These are phyloP conservation scores for Chionomys nivalis DNA, from an alignment of 2,113 vertebrate genomes.

Conservation along the genomic window DNA sequence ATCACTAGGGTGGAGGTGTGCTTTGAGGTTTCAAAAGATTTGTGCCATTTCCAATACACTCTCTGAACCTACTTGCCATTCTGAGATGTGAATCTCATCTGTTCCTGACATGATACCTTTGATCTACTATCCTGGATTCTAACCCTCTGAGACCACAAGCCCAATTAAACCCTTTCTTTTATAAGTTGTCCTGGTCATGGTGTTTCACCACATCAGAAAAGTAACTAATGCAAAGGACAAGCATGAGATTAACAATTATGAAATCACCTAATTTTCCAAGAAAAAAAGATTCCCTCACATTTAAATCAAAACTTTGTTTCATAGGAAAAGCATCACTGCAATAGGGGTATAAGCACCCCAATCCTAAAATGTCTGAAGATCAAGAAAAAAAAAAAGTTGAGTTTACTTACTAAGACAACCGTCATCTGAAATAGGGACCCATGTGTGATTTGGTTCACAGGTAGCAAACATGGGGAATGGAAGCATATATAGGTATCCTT, in stretches of 20 bases:
- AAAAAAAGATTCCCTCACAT: neutral
- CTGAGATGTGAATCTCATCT: neutral
- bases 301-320: slow-evolving; percentile 11
- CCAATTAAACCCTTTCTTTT: neutral
- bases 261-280: neutral
- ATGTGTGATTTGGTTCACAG: slow-evolving; percentile 18
- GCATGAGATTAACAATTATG: neutral
- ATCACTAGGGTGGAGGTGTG: neutral
- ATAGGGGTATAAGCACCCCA: neutral
- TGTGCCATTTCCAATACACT: neutral
- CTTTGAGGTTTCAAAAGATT: neutral
- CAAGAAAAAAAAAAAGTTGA: neutral
- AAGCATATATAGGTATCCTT: fast-evolving
- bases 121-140: neutral
- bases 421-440: slow-evolving; percentile 18
- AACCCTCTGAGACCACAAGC: neutral
- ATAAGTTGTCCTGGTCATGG: neutral
- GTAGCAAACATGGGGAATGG: neutral
- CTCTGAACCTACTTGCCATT: neutral
- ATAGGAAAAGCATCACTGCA: slow-evolving; percentile 17
- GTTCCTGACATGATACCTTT: neutral
- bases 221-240: neutral
- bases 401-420: slow-evolving; percentile 67
- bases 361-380: slow-evolving; percentile 30
- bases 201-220: neutral